Evolutionary conservation across 2,797 vertebrate species (phyloP), one percentile per base, ranked within the genome.

Genomic region (Heteromormyrus szaboi): DNA sequence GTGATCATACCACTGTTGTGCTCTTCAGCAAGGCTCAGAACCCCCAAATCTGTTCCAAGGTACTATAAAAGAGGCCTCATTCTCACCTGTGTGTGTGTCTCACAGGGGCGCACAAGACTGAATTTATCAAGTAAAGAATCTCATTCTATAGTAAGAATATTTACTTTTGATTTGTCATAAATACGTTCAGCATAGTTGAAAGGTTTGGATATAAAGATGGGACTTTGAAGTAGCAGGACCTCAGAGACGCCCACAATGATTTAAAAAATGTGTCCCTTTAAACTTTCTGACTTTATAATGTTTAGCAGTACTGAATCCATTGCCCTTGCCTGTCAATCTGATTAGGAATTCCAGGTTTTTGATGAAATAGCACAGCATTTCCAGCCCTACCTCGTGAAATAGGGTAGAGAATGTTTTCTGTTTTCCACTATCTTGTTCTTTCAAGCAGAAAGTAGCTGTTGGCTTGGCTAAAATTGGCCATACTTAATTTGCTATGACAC

Each of bases 381-480:
- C 88, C 84, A 89, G 48, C 1, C 85, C 84, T 86, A 79, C 83
- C 53, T 76, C 4, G 7, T 46, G 48, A 86, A 76, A 53, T 56
- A 29, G 9, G 59, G 19, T 11, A 37, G 22, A 59, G 87, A 62
- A 87, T 83, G 54, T 87, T 62, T 89, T 48, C 46, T 48, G 29
- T 51, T 90, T 86, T 62, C 84, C 8, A 29, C 53, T n/a, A 37
- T 19, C 90, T 91, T 88, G 88, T 76, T 90, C 90, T 90, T 54
- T 90, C 90, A 91, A 90, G 91, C 88, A 92, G 91, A 93, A 90
- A 91, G 90, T 91, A 90, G 90, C 90, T 91, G 92, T 89, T 92
- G 91, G 92, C 91, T 92, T 91, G 91, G 91, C 90, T 91, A 91
- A 92, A 92, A 90, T 90, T 90, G 90, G 91, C 90, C 89, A 93